Evolutionary conservation across 2,113 vertebrate genomes (phyloP).

Genomic region (Enhydra lutris): DNA sequence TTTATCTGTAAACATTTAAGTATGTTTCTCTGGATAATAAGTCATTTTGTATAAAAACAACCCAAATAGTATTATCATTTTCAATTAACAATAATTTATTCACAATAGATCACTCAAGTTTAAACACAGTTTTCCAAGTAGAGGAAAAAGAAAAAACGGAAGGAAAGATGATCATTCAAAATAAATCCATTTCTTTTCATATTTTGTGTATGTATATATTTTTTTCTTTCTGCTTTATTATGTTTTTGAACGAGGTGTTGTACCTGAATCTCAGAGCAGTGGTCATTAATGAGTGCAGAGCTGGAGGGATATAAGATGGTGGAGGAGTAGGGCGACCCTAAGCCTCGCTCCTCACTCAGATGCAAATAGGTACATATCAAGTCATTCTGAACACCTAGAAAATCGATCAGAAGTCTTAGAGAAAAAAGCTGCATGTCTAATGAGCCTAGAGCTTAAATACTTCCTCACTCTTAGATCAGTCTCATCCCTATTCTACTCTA

Average conservation of each 20-base stretch:
- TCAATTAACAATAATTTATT: neutral
- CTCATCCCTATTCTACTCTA: neutral
- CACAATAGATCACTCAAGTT: neutral
- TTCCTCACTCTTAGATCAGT: neutral
- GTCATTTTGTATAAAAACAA: neutral
- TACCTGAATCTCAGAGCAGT: neutral
- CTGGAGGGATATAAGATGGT: neutral
- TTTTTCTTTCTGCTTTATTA: neutral
- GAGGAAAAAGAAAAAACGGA: neutral
- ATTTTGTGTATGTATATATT: neutral
- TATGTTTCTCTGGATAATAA: neutral
- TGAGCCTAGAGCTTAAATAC: neutral
- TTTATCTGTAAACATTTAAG: neutral
- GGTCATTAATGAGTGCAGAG: neutral
- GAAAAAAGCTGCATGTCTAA: neutral
- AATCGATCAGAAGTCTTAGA: neutral
- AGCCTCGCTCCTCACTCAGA: neutral
- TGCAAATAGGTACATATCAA: neutral
- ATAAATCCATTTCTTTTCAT: neutral
- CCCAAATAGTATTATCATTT: neutral
- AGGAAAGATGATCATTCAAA: neutral
- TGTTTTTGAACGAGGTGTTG: neutral
- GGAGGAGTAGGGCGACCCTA: neutral
- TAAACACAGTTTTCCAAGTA: neutral
- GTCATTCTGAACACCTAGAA: neutral